Base-by-base conservation (phyloP, 2,797 vertebrate genomes). In the Chaunax sp. region DNA sequence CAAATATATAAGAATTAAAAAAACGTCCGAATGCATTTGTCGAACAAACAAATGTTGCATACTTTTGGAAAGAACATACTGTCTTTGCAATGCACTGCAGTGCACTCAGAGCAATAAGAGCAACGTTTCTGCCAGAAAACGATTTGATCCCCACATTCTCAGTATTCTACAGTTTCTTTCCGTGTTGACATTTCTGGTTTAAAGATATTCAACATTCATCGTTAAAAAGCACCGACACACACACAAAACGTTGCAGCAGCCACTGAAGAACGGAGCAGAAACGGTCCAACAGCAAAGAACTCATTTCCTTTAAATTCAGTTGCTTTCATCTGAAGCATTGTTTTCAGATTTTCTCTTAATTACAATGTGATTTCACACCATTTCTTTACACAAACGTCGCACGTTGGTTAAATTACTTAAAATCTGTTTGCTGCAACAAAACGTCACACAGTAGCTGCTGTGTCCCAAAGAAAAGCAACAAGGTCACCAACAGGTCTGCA, bases 401-500 rank as follows among this genome's bases (percentile, higher is more conserved):
- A 81, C 61, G 68, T 69, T 37, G 18, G 41, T 65, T 67, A 63
- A 78, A 83, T 50, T 59, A 69, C 72, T 69, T 38, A 37, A 73
- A 76, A 66, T 11, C 15, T 23, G 40, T 64, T 69, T 38, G 15
- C 64, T 26, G 47, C 51, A 30, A 61, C 33, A 53, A 19, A 55
- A 51, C 23, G 5, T 40, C 19, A 63, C 61, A 89, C 80, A 86
- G 78, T 38, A 49, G 46, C 41, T 28, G 53, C 80, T 68, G 57
- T 88, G 85, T 87, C 20, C 61, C 11, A 26, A n/a, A 45, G 55
- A 82, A 83, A 85, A 72, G 20, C 47, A 56, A 47, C 62, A 80
- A 41, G 78, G 89, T 93, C 84, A 88, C 28, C 19, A 5, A 23
- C 25, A 78, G 89, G 89, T 89, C 87, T 89, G 63, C 69, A 68